These are phyloP conservation scores for Enteromius paludinosus DNA, from an alignment of 2,797 vertebrate species.

Conservation along the genomic window DNA sequence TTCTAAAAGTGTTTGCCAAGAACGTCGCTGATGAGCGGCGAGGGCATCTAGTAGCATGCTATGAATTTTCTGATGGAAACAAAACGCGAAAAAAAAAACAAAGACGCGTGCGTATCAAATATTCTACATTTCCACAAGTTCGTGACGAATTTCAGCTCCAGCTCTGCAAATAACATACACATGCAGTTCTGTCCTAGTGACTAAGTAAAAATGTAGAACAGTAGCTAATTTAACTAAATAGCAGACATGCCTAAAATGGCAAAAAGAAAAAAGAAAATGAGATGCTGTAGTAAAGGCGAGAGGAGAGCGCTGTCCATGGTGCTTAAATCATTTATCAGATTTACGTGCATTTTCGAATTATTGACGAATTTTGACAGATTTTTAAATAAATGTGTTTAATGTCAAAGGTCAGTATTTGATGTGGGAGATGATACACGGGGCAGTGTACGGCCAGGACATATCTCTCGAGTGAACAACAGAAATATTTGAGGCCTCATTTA, in stretches of 20 bases:
- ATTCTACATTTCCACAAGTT: neutral
- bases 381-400: conserved; percentile 18
- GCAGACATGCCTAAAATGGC: neutral
- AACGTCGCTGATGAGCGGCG: conserved; percentile 66
- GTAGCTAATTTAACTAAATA: neutral
- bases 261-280: neutral
- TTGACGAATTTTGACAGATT: conserved; percentile 18
- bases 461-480: conserved; percentile 52
- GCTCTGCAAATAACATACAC: neutral
- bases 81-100: neutral
- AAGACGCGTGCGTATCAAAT: neutral
- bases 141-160: neutral
- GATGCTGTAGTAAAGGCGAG: neutral
- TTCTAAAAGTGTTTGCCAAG: conserved; percentile 77
- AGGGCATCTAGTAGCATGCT: conserved; percentile 56
- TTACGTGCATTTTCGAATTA: neutral
- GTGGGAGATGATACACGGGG: conserved; percentile 21
- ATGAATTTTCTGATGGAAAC: conserved; percentile 29
- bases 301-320: conserved; percentile 53
- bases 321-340: conserved; percentile 35
- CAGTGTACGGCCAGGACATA: conserved; percentile 31
- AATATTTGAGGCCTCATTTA: conserved; percentile 62
- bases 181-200: neutral
- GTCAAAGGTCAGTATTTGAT: conserved; percentile 38
- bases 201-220: neutral